Conservation (phyloP, 2,113 vertebrate species). For the Hippocampus mohnikei region DNA sequence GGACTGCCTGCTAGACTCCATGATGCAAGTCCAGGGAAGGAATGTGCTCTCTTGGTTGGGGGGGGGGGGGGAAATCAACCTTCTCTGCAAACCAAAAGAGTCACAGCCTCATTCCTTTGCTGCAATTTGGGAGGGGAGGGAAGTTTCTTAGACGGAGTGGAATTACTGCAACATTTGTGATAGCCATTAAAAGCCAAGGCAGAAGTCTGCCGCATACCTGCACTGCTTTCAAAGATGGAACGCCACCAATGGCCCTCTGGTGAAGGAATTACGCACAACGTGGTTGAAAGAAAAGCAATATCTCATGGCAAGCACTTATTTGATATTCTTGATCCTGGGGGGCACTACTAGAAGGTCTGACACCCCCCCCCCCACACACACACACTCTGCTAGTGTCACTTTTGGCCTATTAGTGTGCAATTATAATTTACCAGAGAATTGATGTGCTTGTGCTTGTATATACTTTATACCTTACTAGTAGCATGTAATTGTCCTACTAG, state of each 20-base stretch:
- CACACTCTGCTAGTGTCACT: background rate
- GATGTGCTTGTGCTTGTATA: too few relatives aligned
- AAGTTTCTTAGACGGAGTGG: conserved; percentile 65
- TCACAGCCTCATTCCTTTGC: conserved; percentile 55
- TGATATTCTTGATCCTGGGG: background rate
- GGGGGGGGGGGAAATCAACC: conserved; percentile 25
- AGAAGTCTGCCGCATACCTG: conserved; percentile 53
- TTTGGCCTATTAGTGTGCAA: background rate
- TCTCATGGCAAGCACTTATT: background rate
- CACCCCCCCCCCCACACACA: too few relatives aligned
- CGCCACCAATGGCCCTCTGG: conserved; percentile 26
- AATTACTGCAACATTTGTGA: conserved; percentile 67
- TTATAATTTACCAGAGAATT: too few relatives aligned
- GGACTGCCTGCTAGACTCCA: conserved; percentile 65
- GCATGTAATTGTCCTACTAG: too few relatives aligned
- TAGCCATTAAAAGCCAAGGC: conserved; percentile 58
- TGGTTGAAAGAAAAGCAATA: background rate
- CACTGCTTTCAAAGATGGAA: conserved; percentile 51
- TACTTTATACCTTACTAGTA: too few relatives aligned
- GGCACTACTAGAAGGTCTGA: background rate
- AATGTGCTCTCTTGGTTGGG: conserved; percentile 46
- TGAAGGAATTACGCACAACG: conserved; percentile 36
- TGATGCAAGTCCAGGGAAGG: conserved; percentile 56
- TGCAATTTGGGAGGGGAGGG: conserved; percentile 73
- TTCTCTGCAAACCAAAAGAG: conserved; percentile 42